A percentile compares a stretch with the other conserved stretches of the same genome.
Conservation (phyloP, 2,888 invertebrate genomes). For the Pristionchus exspectatus region DNA sequence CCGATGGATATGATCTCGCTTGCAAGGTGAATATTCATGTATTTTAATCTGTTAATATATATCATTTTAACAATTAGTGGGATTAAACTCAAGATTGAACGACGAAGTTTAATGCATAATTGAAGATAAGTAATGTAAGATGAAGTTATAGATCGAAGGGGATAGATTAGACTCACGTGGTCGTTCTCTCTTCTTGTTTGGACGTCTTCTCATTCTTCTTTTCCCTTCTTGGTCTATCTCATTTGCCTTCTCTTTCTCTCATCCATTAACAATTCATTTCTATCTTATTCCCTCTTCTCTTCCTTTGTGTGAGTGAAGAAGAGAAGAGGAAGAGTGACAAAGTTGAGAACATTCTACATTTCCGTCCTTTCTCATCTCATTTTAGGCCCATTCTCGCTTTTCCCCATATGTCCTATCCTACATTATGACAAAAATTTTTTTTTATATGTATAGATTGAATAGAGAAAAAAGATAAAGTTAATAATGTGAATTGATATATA, state of each 20-base stretch:
- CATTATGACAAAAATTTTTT: neutral
- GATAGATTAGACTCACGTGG: neutral
- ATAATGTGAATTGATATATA: neutral
- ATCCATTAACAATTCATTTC: constrained; percentile 43
- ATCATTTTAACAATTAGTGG: no score
- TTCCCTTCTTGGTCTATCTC: neutral
- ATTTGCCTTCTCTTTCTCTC: constrained; percentile 21
- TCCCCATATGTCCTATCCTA: neutral
- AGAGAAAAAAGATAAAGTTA: neutral
- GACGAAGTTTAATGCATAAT: no score
- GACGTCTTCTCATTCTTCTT: neutral
- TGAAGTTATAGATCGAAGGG: neutral
- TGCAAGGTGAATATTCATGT: constrained; percentile 85
- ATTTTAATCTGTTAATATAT: neutral
- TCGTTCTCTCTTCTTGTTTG: neutral
- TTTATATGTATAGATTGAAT: no score
- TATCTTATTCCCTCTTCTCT: constrained; percentile 12
- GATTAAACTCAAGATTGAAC: no score
- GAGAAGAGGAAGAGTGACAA: constrained; percentile 6
- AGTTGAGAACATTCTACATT: constrained; percentile 28
- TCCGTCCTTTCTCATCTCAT: no score
- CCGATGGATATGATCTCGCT: constrained; percentile 98
- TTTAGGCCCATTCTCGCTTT: neutral
- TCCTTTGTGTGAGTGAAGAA: constrained; percentile 8
- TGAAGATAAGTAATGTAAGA: neutral